Percentiles rank a stretch among this genome's conserved stretches.
Conservation (phyloP, 1,140 invertebrate species). For the Alviniconcha marisindica region DNA sequence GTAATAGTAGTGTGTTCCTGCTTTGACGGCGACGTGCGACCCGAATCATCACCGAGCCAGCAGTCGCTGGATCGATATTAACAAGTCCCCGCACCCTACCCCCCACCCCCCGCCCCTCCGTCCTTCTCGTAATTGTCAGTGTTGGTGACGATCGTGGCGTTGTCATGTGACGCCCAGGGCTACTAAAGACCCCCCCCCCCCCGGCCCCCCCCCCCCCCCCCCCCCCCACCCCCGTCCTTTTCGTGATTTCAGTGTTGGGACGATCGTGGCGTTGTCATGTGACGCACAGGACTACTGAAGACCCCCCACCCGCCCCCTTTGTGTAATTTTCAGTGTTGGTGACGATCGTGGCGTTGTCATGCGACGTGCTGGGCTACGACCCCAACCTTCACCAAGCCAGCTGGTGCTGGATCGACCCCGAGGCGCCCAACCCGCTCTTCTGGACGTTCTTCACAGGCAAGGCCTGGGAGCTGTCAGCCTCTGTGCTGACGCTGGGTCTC, state of each 20-base stretch:
- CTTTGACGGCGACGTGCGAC: no score
- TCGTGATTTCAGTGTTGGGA: slow-evolving; percentile 46
- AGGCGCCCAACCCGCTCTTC: slow-evolving; percentile 49
- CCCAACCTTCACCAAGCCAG: slow-evolving; percentile 57
- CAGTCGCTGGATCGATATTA: no score
- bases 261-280: slow-evolving; percentile 47
- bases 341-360: slow-evolving; percentile 48
- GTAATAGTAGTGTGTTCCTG: no score
- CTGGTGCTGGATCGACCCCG: slow-evolving; percentile 70
- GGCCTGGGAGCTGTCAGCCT: slow-evolving; percentile 63
- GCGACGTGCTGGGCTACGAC: slow-evolving; percentile 65
- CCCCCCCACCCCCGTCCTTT: no score
- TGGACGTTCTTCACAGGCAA: slow-evolving; percentile 70
- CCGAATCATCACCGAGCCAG: no score
- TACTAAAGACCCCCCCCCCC: neutral
- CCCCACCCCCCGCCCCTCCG: no score
- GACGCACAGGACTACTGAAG: slow-evolving; percentile 56
- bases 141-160: slow-evolving; percentile 52
- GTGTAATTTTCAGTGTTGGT: slow-evolving; percentile 50
- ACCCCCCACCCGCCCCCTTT: neutral
- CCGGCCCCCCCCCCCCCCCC: no score
- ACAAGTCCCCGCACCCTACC: neutral
- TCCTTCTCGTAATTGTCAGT: slow-evolving; percentile 44
- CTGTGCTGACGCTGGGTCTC: slow-evolving; percentile 53
- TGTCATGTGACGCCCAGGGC: slow-evolving; percentile 58